A percentile compares a stretch with the other conserved stretches of the same genome.
Conservation (phyloP, 2,113 vertebrate genomes). For the Pituophis catenifer region DNA sequence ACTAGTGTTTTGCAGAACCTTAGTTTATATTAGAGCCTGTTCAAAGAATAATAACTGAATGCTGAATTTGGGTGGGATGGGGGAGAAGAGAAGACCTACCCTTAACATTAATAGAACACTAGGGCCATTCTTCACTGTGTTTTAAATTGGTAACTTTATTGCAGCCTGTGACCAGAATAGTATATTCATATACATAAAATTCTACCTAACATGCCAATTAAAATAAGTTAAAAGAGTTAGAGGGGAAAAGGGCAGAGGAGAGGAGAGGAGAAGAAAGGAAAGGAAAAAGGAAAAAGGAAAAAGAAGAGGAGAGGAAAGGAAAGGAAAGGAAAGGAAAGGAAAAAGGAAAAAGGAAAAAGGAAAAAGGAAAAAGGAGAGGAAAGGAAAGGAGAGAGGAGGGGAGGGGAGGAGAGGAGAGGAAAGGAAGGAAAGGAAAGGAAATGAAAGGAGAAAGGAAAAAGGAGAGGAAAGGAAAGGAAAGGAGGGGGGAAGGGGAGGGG, state of each 20-base stretch:
- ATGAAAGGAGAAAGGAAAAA: not conserved
- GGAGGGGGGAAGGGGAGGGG: not conserved
- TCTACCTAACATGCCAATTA: not conserved
- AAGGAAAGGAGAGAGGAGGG: fast-evolving
- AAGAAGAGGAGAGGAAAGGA: not conserved
- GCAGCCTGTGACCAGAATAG: not conserved
- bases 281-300: not conserved
- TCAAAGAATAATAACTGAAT: not conserved
- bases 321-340: not conserved
- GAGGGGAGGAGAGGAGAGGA: not conserved
- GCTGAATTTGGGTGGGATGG: not conserved
- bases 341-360: not conserved
- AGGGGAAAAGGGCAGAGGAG: not conserved
- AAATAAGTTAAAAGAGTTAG: not conserved
- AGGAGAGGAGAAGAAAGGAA: not conserved
- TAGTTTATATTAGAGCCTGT: conserved; percentile 26
- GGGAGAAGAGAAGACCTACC: not conserved
- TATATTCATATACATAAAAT: not conserved
- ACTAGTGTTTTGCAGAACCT: conserved; percentile 37
- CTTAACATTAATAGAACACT: not conserved
- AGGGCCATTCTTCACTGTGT: not conserved
- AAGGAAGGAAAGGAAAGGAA: not conserved
- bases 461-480: not conserved
- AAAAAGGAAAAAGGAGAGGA: too few species aligned
- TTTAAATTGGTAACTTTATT: not conserved